Percentiles rank a stretch among this genome's conserved stretches.
Conservation (phyloP, 1,140 invertebrate genomes). For the Cataglyphis hispanica region DNA sequence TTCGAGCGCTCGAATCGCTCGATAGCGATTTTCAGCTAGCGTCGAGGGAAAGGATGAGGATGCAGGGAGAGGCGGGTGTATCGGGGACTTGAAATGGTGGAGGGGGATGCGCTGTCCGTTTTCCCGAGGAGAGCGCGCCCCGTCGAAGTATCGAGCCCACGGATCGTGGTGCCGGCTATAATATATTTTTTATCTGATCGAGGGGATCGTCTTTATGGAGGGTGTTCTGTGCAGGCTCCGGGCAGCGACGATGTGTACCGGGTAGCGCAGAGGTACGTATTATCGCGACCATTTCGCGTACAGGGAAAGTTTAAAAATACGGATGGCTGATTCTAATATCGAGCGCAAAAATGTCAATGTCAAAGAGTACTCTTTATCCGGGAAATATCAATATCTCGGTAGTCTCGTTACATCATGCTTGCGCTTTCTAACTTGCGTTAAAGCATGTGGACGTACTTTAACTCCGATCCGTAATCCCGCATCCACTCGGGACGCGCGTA, state of each 20-base stretch:
- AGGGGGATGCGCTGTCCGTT: constrained; percentile 73
- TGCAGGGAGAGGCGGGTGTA: neutral
- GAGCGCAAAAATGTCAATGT: constrained; percentile 29
- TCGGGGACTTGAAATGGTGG: neutral
- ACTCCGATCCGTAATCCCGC: constrained; percentile 49
- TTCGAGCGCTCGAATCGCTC: constrained; percentile 75
- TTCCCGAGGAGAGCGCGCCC: constrained; percentile 65
- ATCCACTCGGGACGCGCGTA: constrained; percentile 49
- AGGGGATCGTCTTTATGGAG: constrained; percentile 86
- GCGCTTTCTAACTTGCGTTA: constrained; percentile 16
- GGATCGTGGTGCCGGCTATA: constrained; percentile 86
- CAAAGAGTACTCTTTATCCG: constrained; percentile 6
- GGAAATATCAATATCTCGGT: constrained; percentile 38
- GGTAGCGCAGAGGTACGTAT: constrained; percentile 53
- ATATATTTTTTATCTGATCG: constrained; percentile 87
- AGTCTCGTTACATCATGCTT: constrained; percentile 7
- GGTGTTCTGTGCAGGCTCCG: constrained; percentile 78
- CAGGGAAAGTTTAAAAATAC: constrained; percentile 18
- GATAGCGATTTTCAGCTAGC: constrained; percentile 74
- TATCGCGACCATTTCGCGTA: neutral
- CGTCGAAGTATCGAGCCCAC: constrained; percentile 85
- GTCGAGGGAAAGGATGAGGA: constrained; percentile 6
- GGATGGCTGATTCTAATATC: neutral
- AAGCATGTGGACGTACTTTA: constrained; percentile 40
- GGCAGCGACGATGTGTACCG: constrained; percentile 56